Evolutionary conservation across 2,113 vertebrate species (phyloP), one percentile per base, ranked within the genome.

Genomic region (Lamprologus tigripictilis): DNA sequence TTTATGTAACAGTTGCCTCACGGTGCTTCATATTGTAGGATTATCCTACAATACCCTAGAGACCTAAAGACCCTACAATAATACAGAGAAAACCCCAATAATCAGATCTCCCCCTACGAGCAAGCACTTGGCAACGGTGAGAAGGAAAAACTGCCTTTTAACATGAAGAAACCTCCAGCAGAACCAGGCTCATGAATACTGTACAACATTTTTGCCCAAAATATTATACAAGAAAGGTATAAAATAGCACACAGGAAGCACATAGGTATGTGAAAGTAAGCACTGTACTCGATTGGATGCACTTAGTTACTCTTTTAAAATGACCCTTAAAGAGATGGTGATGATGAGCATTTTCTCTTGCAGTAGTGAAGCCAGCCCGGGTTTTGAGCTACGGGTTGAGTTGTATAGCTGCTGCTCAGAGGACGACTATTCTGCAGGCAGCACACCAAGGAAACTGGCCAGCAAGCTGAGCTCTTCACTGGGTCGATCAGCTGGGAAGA

Each of bases 391-490:
- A 89, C 96, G 97, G 7, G 92, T 98, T 28, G 98, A 98, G 95
- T 94, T 99, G 23, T 99, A 98, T 85, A 98, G 98, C 66, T 98
- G 98, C 88, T 97, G 97, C 80, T 94, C 97, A 16, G 97, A 98
- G 84, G 98, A 98, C 3, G 98, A 97, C 71, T 97, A 96, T 31
- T 97, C 96, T 2, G 94, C 97, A 8, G 96, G 97, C 61, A 97
- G 95, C 55, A 96, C 97, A 5, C 97, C 98, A 2, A 96, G 97
- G 78, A 98, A 97, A 55, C 96, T 99, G 54, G 98, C 98, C 92
- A 98, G 97, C 89, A 98, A 98, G 83, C 96, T 99, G 90, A 98
- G 98, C 97, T 98, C 97, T 51, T 98, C 98, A 0, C 94, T 99
- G 88, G 98, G 98, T 2, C 97, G 98, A 37, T 98, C 98, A 1